phyloP scores from a whole-genome alignment of 1,140 invertebrate species.

The Drepana arcuata region DNA sequence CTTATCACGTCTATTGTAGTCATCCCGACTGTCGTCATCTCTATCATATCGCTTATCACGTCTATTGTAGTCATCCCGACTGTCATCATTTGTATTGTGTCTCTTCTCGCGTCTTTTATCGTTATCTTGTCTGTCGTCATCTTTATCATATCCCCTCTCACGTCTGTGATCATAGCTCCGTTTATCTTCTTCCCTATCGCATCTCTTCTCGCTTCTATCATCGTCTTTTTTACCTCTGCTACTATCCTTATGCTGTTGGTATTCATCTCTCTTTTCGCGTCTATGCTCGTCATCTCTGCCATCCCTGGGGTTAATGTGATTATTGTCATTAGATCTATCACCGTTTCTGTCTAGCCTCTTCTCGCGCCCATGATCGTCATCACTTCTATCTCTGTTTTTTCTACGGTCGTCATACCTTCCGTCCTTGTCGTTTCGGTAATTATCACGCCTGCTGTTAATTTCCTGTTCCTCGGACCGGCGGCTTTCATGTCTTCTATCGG shows the following conservation, averaged over 20 bases:
- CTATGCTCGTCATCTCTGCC: not conserved
- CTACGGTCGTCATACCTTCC: conserved; percentile 1
- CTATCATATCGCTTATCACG: conserved; percentile 9
- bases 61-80: conserved; percentile 8
- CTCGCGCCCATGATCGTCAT: not conserved
- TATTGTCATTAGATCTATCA: no score
- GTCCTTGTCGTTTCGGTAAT: not conserved
- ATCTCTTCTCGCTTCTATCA: not conserved
- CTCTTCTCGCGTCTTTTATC: conserved; percentile 12
- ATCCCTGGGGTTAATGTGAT: not conserved
- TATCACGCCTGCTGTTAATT: conserved; percentile 1
- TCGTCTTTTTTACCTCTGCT: conserved; percentile 1
- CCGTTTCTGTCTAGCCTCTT: no score
- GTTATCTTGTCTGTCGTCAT: conserved; percentile 4
- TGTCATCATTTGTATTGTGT: conserved; percentile 4
- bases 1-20: conserved; percentile 7
- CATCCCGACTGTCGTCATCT: conserved; percentile 9
- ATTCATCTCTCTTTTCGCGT: no score
- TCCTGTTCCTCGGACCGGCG: not conserved
- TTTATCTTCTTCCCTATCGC: not conserved
- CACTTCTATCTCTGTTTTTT: conserved; percentile 2
- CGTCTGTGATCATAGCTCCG: conserved; percentile 2
- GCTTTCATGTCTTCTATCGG: conserved; percentile 14
- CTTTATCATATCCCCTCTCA: conserved; percentile 1
- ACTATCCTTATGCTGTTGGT: no score